Evolutionary conservation across 2,888 invertebrate species (phyloP), one percentile per base, ranked within the genome.

Genomic region (Spodoptera littoralis): DNA sequence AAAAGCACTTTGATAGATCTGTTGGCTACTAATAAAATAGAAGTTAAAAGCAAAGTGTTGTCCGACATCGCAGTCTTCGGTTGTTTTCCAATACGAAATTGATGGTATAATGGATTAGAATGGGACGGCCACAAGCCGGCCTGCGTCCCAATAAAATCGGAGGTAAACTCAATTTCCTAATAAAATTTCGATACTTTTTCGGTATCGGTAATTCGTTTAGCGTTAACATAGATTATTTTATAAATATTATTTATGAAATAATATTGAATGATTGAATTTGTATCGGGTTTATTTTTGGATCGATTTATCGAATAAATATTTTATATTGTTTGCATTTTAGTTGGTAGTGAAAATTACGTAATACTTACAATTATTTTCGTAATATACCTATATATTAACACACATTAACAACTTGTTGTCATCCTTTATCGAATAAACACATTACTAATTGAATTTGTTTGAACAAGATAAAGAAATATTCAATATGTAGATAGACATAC

Each of bases 121-220:
- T 27, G 48, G 64, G 62, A 58, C 47, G 63, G 69, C 46, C 59
- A 53, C 64, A 59, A 74, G 63, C 47, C 61, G 49, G 57, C 49
- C 53, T 46, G 42, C 44, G 54, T 27, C 51, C 57, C 62, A 70
- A 68, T 70, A 65, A 71, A 66, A 66, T 45, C 22, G 41, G 24
- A 61, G 71, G 64, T 64, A 70, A 70, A 79, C 47, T 70, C 65
- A 66, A 68, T 79, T 66, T 63, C 65, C 53, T 72, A 72, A 79
- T 65, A 74, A 77, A 70, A 71, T 63, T 64, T 56, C 50, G 53
- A 71, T 60, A 68, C 63, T 74, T 71, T 67, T 66, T 55, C 30
- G 48, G 36, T 55, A 51, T 59, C 62, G 13, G 48, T 69, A 60
- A 68, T 41, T 70, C 65, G 45, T 65, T 73, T 71, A 56, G 48